Percentiles rank a stretch among this genome's conserved stretches.
Evolutionary conservation across 2,113 vertebrate genomes (phyloP).

Genomic region (Paramisgurnus dabryanus): DNA sequence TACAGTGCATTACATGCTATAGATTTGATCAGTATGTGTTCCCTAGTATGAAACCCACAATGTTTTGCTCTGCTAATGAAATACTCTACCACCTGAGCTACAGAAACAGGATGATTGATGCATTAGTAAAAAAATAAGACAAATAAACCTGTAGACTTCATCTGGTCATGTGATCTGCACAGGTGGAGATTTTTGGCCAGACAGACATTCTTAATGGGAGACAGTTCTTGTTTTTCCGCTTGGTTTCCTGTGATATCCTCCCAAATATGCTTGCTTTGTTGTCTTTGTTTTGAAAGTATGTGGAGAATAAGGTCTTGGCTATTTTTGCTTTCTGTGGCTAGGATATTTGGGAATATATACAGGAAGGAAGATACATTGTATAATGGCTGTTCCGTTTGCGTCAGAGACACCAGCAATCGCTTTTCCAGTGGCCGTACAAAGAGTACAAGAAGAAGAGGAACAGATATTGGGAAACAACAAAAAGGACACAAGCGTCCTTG

Average conservation of each 20-base stretch:
- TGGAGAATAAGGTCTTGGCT: conserved; percentile 17
- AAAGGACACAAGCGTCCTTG: conserved; percentile 8
- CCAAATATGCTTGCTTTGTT: background rate
- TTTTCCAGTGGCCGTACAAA: conserved; percentile 12
- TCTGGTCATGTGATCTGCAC: background rate
- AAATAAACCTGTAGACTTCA: background rate
- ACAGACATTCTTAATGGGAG: conserved; percentile 11
- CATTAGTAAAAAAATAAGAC: background rate
- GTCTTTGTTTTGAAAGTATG: background rate
- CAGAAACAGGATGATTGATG: too few species aligned
- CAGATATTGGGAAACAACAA: conserved; percentile 37
- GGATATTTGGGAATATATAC: conserved; percentile 31
- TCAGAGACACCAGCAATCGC: conserved; percentile 34
- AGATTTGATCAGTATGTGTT: too few species aligned
- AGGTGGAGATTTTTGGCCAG: background rate
- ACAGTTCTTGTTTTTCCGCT: background rate
- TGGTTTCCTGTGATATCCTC: background rate
- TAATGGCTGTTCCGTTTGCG: conserved; percentile 50
- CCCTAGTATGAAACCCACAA: too few species aligned
- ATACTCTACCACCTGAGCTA: too few species aligned
- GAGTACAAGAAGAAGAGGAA: conserved; percentile 39
- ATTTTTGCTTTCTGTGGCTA: conserved; percentile 37
- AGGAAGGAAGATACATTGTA: conserved; percentile 54
- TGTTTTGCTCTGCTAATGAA: too few species aligned
- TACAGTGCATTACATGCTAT: too few species aligned